Conservation (phyloP, 2,797 vertebrate species). For the Myotis daubentonii region DNA sequence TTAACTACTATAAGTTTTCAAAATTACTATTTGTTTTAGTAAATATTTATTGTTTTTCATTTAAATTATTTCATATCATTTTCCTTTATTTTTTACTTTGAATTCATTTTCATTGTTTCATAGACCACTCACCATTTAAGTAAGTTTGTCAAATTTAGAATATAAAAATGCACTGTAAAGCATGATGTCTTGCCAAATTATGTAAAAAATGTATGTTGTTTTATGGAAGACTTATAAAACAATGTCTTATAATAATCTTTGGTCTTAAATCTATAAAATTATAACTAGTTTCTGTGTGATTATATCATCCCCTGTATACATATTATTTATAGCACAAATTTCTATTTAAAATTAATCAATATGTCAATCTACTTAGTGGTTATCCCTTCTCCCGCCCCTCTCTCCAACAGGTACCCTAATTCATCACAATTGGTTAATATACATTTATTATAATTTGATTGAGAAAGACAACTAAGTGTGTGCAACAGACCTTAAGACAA, state of each 20-base stretch:
- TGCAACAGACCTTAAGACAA: not conserved
- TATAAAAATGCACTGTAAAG: not conserved
- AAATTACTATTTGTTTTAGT: not conserved
- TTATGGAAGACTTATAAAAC: not conserved
- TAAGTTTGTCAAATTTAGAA: not conserved
- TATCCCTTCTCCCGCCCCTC: not conserved
- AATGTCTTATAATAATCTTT: not conserved
- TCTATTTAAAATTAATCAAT: not conserved
- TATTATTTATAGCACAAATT: not conserved
- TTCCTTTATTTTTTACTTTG: not conserved
- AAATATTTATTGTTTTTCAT: conserved; percentile 4
- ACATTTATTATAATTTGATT: not conserved
- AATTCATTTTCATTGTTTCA: not conserved
- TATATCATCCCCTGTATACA: not conserved
- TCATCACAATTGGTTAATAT: not conserved
- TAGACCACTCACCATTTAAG: not conserved
- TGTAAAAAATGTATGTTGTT: not conserved
- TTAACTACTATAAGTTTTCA: conserved; percentile 2
- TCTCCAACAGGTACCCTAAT: not conserved
- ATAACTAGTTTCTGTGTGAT: not conserved
- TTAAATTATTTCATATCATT: not conserved
- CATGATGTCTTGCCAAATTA: not conserved
- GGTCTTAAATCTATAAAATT: not conserved
- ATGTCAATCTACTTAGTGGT: not conserved
- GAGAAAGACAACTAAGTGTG: not conserved